A percentile compares a stretch with the other conserved stretches of the same genome.
phyloP scores from a whole-genome alignment of 2,888 invertebrate species.

The Athalia circularis region DNA sequence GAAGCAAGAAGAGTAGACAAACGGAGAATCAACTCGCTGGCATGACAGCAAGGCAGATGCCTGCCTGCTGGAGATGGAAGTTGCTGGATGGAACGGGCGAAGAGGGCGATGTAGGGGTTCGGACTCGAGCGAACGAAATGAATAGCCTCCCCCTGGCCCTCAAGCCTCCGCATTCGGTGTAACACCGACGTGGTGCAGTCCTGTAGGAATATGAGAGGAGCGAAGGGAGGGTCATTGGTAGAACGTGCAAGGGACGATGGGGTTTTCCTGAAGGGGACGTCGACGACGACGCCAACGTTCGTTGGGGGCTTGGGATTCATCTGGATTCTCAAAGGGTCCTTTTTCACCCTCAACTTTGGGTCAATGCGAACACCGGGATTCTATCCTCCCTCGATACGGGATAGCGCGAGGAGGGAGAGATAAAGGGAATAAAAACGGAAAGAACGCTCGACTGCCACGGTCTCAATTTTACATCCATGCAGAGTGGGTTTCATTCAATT shows the following conservation, averaged over 20 bases:
- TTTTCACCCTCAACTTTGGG: not conserved
- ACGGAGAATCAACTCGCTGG: conserved; percentile 1
- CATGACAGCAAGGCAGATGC: conserved; percentile 15
- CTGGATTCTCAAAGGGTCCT: conserved; percentile 20
- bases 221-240: not conserved
- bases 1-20: not conserved
- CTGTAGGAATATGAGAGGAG: too few species aligned
- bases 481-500: too few species aligned
- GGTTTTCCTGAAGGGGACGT: not conserved
- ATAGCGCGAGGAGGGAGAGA: too few species aligned
- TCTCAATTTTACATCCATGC: too few species aligned
- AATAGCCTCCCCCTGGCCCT: conserved; percentile 25
- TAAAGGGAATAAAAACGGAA: too few species aligned
- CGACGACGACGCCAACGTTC: not conserved
- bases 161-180: not conserved
- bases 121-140: conserved; percentile 20
- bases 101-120: not conserved
- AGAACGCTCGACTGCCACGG: too few species aligned
- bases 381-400: too few species aligned
- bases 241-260: too few species aligned
- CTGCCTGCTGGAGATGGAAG: not conserved
- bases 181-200: not conserved
- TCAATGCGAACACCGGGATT: not conserved
- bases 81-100: not conserved
- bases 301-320: conserved; percentile 12